Evolutionary conservation across 2,113 vertebrate genomes (phyloP), one percentile per base, ranked within the genome.

Genomic region (Scatophagus argus): DNA sequence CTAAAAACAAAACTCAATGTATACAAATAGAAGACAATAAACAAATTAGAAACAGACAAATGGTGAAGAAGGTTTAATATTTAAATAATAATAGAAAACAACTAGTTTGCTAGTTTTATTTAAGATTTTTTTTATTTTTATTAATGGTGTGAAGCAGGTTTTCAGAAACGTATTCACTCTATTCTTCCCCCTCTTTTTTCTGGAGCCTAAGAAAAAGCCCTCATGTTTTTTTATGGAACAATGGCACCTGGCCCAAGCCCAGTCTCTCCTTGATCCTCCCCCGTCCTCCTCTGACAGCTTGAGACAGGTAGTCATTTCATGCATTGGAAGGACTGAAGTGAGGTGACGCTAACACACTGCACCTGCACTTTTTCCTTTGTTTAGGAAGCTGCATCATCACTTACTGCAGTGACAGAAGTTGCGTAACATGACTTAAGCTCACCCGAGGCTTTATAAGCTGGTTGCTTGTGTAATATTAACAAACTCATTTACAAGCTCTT

Each of bases 181-280:
- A 32, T 27, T 77, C n/a, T 85, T 86, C 43, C 70, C 16, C 38
- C 62, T 62, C 17, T 3, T 54, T 85, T 81, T 88, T 83, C 89
- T 94, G 80, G 95, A 97, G 95, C 92, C 94, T 34, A 95, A 96
- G 91, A 93, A 95, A 90, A 97, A 96, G 71, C 92, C 95, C 27
- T 95, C 96, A 16, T 94, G 94, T 77, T 97, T 96, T 87, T 95
- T 97, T 91, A 95, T 95, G 74, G 95, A 97, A 66, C 96, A 96
- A 82, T 97, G 97, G 98, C 95, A 95, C 80, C 95, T 94, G 79
- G 94, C 95, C 77, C 85, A 90, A 67, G 47, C 80, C 64, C 87
- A 87, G 94, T 94, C 68, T 87, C 93, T 74, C 79, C 93, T 96
- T 7, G 92, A 90, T 62, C 94, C 95, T 3, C 94, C 94, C 81